A percentile compares a stretch with the other conserved stretches of the same genome.
Conservation (phyloP, 2,888 invertebrate genomes). For the Endotricha flammealis region DNA sequence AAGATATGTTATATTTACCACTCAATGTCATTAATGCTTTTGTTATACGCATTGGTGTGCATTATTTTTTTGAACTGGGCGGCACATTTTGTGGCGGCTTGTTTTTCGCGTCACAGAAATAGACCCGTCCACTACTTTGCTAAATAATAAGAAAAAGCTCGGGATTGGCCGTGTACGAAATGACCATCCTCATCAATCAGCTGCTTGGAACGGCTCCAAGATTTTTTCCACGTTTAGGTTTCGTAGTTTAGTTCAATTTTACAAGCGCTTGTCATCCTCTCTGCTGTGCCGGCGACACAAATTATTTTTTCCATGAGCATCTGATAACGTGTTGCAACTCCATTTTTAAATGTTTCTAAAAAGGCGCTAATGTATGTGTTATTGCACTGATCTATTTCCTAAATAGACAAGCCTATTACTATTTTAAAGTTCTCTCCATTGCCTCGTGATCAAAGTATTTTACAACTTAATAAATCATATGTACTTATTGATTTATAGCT, state of each 20-base stretch:
- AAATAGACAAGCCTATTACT: too few relatives aligned
- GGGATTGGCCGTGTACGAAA: slow-evolving; percentile 77
- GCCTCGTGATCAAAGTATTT: too few relatives aligned
- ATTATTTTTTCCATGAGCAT: slow-evolving; percentile 6
- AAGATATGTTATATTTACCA: too few relatives aligned
- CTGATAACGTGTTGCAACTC: too few relatives aligned
- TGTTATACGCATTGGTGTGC: too few relatives aligned
- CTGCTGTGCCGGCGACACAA: slow-evolving; percentile 23
- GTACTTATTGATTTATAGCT: too few relatives aligned
- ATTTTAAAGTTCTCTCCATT: too few relatives aligned
- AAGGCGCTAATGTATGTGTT: too few relatives aligned
- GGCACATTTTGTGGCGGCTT: slow-evolving; percentile 63
- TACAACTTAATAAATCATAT: too few relatives aligned
- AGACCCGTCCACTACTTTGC: slow-evolving; percentile 73
- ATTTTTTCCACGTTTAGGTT: slow-evolving; percentile 78
- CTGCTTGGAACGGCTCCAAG: slow-evolving; percentile 74
- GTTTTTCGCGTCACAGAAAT: slow-evolving; percentile 74
- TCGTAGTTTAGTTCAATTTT: slow-evolving; percentile 70
- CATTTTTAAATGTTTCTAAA: too few relatives aligned
- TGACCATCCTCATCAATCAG: slow-evolving; percentile 79
- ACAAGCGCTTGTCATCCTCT: slow-evolving; percentile 50
- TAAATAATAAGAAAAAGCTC: slow-evolving; percentile 77
- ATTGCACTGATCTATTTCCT: too few relatives aligned
- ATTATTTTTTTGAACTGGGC: slow-evolving; percentile 40
- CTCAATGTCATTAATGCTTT: too few relatives aligned